A percentile compares a stretch with the other conserved stretches of the same genome.
Evolutionary conservation across 2,113 vertebrate species (phyloP).

Genomic region (Emydura subglobosa): DNA sequence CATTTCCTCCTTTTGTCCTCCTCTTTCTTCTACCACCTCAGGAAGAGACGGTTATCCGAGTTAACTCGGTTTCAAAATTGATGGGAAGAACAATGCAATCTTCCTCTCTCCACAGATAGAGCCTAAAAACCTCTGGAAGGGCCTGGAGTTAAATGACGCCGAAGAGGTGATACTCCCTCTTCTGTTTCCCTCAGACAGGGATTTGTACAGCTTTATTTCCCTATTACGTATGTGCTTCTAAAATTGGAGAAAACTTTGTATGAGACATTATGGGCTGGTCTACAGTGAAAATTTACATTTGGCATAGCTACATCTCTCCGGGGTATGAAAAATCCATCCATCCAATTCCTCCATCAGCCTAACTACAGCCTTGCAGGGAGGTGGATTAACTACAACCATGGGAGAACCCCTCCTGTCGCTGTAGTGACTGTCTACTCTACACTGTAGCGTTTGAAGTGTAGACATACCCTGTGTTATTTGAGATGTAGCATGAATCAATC

Average conservation of each 20-base stretch:
- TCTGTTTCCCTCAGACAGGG: constrained; percentile 33
- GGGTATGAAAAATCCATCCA: neutral
- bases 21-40: neutral
- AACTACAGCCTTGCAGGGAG: neutral
- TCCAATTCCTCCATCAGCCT: neutral
- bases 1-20: constrained; percentile 27
- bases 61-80: constrained; percentile 27
- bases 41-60: constrained; percentile 27
- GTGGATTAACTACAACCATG: neutral
- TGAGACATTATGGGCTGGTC: neutral
- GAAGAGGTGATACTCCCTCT: neutral
- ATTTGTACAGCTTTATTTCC: neutral
- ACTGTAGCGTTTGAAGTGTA: neutral
- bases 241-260: neutral
- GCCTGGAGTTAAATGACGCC: neutral
- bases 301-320: neutral
- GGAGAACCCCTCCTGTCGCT: neutral
- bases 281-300: neutral
- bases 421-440: neutral
- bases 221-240: neutral
- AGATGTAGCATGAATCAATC: neutral
- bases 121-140: constrained; percentile 11
- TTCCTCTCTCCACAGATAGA: constrained; percentile 25
- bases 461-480: neutral
- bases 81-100: constrained; percentile 16